Evolutionary conservation across 2,797 vertebrate genomes (phyloP).

Genomic region (Myotis vivesi): DNA sequence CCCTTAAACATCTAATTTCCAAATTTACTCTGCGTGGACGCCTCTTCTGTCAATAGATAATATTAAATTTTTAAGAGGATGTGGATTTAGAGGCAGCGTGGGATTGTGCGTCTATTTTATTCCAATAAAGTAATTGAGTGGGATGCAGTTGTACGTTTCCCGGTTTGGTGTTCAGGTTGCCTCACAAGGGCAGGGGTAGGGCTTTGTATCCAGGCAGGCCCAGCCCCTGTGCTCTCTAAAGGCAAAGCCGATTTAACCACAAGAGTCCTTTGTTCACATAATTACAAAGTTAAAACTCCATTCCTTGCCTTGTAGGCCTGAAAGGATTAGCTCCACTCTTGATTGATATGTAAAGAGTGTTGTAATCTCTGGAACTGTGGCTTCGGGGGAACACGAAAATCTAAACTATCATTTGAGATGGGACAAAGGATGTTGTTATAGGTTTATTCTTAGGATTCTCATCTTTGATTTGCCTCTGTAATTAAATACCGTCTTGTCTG

Average conservation of each 20-base stretch:
- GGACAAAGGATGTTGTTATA: conserved; percentile 38
- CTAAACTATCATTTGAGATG: conserved; percentile 30
- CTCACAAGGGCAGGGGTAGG: neutral
- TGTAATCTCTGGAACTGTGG: conserved; percentile 37
- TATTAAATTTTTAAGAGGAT: conserved; percentile 36
- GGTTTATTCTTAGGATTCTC: conserved; percentile 45
- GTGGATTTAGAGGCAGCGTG: neutral
- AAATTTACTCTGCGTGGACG: neutral
- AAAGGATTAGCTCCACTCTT: conserved; percentile 57
- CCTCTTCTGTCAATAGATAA: neutral
- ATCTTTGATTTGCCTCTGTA: conserved; percentile 47
- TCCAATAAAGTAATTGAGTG: neutral
- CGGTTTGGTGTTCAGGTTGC: neutral
- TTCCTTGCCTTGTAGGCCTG: neutral
- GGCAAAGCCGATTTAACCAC: conserved; percentile 21
- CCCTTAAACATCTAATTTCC: conserved; percentile 33
- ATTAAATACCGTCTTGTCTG: conserved; percentile 29
- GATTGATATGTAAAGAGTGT: conserved; percentile 41
- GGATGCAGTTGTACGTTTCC: neutral
- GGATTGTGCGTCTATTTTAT: neutral
- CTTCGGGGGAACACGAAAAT: conserved; percentile 45
- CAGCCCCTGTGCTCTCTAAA: neutral
- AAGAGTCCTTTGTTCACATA: neutral
- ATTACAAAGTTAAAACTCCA: conserved; percentile 53
- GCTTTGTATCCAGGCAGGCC: neutral